phyloP scores from a whole-genome alignment of 2,888 invertebrate species.

The Amiota mariae region DNA sequence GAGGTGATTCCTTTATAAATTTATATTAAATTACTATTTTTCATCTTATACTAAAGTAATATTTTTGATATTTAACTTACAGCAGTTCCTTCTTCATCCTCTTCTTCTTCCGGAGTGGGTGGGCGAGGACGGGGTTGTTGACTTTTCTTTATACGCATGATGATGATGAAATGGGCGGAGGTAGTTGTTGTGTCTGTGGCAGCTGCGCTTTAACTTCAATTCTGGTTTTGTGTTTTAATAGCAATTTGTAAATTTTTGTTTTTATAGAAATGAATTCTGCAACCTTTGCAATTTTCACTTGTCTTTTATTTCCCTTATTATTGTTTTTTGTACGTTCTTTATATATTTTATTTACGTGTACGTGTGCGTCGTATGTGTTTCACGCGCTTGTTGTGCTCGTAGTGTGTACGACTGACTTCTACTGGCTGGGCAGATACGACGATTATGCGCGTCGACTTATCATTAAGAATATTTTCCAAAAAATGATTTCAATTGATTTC shows the following conservation, averaged over 20 bases:
- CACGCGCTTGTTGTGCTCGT: not conserved
- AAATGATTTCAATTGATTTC: not conserved
- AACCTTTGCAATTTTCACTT: slow-evolving; percentile 8
- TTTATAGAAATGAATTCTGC: slow-evolving; percentile 4
- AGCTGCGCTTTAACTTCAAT: slow-evolving; percentile 21
- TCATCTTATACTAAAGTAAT: not conserved
- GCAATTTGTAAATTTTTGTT: not conserved
- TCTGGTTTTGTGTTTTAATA: not conserved
- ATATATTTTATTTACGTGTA: not conserved
- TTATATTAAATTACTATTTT: not conserved
- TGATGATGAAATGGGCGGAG: not conserved
- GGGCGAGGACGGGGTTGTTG: slow-evolving; percentile 18
- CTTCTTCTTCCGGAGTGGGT: not conserved
- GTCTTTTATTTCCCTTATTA: not conserved
- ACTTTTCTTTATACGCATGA: slow-evolving; percentile 7
- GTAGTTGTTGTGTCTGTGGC: slow-evolving; percentile 21
- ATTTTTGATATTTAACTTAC: not conserved
- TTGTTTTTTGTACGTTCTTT: not conserved
- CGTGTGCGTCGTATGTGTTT: not conserved
- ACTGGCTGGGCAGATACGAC: not conserved
- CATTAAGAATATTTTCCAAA: not conserved
- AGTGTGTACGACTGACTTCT: no score
- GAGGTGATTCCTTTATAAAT: slow-evolving; percentile 10
- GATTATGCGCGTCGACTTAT: slow-evolving; percentile 23
- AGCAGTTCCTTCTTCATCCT: not conserved